Evolutionary conservation across 2,888 invertebrate species (phyloP).

Genomic region (Erynnis tages): DNA sequence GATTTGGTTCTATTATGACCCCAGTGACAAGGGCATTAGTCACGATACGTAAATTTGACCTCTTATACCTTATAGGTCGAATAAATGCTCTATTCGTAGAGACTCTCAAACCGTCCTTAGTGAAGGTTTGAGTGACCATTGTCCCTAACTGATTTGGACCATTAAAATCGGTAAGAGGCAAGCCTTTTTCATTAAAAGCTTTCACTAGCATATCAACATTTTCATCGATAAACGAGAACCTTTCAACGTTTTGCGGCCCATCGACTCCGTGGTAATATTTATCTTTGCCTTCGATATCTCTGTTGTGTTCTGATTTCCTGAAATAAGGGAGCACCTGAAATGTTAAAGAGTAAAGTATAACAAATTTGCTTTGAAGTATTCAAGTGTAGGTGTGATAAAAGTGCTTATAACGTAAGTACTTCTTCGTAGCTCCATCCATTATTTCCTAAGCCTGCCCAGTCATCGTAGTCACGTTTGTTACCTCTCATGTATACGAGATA

Average conservation of each 20-base stretch:
- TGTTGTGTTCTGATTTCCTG: slow-evolving; percentile 83
- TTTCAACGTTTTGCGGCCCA: slow-evolving; percentile 83
- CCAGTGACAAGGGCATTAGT: slow-evolving; percentile 78
- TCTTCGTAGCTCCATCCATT: slow-evolving; percentile 82
- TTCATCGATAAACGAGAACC: slow-evolving; percentile 80
- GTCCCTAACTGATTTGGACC: slow-evolving; percentile 80
- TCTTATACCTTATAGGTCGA: slow-evolving; percentile 78
- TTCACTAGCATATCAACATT: slow-evolving; percentile 77
- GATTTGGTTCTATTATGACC: slow-evolving; percentile 73
- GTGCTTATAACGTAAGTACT: slow-evolving; percentile 43
- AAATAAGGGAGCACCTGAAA: slow-evolving; percentile 84
- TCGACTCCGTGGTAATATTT: slow-evolving; percentile 76
- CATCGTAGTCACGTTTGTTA: slow-evolving; percentile 83
- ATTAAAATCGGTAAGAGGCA: slow-evolving; percentile 81
- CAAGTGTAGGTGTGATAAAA: not conserved
- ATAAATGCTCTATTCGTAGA: slow-evolving; percentile 85
- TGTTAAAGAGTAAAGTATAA: not conserved
- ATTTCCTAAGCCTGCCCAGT: slow-evolving; percentile 84
- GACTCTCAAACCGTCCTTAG: slow-evolving; percentile 77
- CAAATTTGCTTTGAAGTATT: not conserved
- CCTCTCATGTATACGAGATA: slow-evolving; percentile 85
- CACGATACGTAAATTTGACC: slow-evolving; percentile 70
- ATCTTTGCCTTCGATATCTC: slow-evolving; percentile 69
- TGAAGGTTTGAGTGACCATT: slow-evolving; percentile 82
- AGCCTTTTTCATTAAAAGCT: slow-evolving; percentile 83